Base-by-base conservation (phyloP, 2,888 invertebrate genomes). In the Microdon myrmicae region DNA sequence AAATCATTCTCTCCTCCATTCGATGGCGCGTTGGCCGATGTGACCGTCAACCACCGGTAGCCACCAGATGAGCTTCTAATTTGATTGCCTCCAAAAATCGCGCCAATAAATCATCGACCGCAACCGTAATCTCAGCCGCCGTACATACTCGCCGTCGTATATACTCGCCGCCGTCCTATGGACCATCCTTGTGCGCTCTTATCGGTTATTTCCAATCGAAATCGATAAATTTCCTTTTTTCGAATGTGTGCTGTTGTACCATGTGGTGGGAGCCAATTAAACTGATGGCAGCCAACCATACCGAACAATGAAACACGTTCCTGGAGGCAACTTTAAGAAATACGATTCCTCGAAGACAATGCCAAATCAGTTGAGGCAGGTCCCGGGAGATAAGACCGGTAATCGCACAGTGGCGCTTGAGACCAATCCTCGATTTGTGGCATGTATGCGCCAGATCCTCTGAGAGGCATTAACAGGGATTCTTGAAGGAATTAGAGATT, bases 131-230 rank as follows among this genome's bases (percentile, higher is more conserved):
- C 61, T 61, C 38, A 44, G 48, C 44, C 32, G 29, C 41, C 10
- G 28, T 23, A 35, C 10, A 17, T 3, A 5, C 13, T 23, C 29
- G 28, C 10, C n/a, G 35, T 37, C 10, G 31, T 16, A n/a, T n/a
- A n/a, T 14, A 20, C 23, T 39, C 37, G 29, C 39, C 10, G 16
- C 29, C 43, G 23, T 25, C 37, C 44, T 34, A 34, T 39, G 35
- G 44, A 34, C 32, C 26, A 29, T 49, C 49, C 64, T 28, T 51
- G 31, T 31, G n/a, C n/a, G 20, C 58, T 44, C 64, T 64, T 64
- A 64, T 64, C 64, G 64, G 58, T 64, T 64, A 64, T 58, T 51
- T 64, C 58, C 64, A 64, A 64, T 64, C 64, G 64, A 64, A 64
- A 64, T 64, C 64, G 58, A 64, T 64, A 64, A 64, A 64, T 64